Base-by-base conservation (phyloP, 2,888 invertebrate genomes). In the Leucophenga maculata region DNA sequence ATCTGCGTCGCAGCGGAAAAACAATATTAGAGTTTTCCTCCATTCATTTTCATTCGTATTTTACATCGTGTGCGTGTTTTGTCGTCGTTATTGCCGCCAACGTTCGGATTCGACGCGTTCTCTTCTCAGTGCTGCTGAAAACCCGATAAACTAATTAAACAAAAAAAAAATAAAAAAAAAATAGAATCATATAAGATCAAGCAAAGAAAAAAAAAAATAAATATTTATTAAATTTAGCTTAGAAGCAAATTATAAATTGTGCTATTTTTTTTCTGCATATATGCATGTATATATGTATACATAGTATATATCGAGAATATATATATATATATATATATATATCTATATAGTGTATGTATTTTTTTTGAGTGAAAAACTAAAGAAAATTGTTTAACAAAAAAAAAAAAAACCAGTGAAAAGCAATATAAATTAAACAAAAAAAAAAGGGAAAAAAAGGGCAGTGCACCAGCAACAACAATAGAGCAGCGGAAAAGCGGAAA, bases 11-110 rank as follows among this genome's bases (percentile, higher is more conserved):
- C 60, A 44, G 39, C n/a, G 60, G 60, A 44, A 60, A 60, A 60
- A 39, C 39, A 39, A 18, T 52, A 32, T 39, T 39, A 11, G 60
- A 60, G 26, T 60, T 60, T 60, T 60, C 60, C 60, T 60, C 16
- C 60, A 60, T 60, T 60, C 60, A 60, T 60, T 60, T 60, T 60
- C 60, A 60, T 60, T 60, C 60, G 60, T 60, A 60, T 60, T 39
- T 44, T 44, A 60, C 60, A 60, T 60, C 60, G 60, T 60, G 60
- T 60, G 60, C 60, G 60, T 60, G 60, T 60, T 60, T 39, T 60
- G 60, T 60, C 60, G 60, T 16, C 60, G 32, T 60, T 57, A 18
- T 60, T 39, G 60, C 60, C 60, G 44, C 39, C 44, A 39, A 32
- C 60, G 44, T 60, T 60, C 52, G 52, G 16, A 16, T 18, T 52